Percentiles rank a stretch among this genome's conserved stretches.
Evolutionary conservation across 1,140 invertebrate genomes (phyloP).

Genomic region (Lineus longissimus): DNA sequence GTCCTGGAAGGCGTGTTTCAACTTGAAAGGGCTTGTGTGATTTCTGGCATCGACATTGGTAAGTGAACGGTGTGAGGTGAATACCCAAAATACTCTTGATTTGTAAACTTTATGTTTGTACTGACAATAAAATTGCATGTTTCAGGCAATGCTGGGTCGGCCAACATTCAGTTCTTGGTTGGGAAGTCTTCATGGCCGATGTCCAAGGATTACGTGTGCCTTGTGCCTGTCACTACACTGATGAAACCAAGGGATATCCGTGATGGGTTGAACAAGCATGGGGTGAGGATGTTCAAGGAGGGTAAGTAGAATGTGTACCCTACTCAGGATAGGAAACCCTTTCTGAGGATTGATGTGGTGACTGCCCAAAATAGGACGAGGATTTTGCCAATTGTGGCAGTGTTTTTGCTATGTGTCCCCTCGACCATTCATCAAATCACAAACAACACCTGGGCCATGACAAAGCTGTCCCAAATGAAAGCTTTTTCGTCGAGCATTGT

Average conservation of each 20-base stretch:
- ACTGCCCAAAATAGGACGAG: too few species aligned
- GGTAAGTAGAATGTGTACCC: constrained; percentile 19
- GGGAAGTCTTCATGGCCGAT: constrained; percentile 43
- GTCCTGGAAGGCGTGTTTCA: constrained; percentile 34
- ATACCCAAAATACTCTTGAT: neutral
- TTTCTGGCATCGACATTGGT: constrained; percentile 44
- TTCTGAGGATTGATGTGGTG: too few species aligned
- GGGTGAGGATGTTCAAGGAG: constrained; percentile 37
- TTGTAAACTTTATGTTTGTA: neutral
- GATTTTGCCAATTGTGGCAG: neutral
- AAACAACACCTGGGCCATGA: too few species aligned
- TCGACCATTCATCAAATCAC: neutral
- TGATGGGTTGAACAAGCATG: constrained; percentile 17
- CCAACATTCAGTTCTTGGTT: constrained; percentile 36
- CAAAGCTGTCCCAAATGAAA: too few species aligned
- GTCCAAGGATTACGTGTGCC: constrained; percentile 26
- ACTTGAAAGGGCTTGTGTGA: constrained; percentile 28
- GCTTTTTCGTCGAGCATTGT: too few species aligned
- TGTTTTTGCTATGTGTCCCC: neutral
- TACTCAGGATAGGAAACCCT: neutral
- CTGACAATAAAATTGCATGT: neutral
- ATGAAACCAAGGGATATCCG: constrained; percentile 37
- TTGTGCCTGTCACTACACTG: constrained; percentile 30
- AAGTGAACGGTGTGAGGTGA: neutral
- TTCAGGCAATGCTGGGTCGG: constrained; percentile 38